Conservation (phyloP, 2,113 vertebrate genomes). For the Puntigrus tetrazona region DNA sequence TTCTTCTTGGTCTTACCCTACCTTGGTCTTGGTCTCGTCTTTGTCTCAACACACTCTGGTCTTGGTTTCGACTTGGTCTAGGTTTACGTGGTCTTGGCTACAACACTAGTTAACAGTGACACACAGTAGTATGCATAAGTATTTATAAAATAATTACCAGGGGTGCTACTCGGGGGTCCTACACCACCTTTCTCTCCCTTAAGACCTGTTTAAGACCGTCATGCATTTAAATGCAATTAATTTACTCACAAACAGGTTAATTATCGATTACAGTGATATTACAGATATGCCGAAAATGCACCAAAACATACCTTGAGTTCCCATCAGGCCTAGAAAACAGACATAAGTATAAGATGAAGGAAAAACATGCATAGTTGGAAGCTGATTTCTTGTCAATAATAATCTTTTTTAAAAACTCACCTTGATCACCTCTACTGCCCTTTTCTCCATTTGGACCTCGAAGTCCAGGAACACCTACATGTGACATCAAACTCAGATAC, state of each 20-base stretch:
- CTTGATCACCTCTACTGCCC: constrained; percentile 39
- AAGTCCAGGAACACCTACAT: constrained; percentile 15
- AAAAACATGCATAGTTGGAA: background rate
- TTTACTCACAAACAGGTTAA: background rate
- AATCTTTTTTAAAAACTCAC: constrained; percentile 12
- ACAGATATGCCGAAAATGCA: no score
- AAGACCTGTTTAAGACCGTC: constrained; percentile 36
- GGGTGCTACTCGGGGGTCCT: background rate
- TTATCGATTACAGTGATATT: background rate
- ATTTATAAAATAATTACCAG: background rate
- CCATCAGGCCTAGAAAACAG: constrained; percentile 22
- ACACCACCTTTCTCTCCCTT: constrained; percentile 34
- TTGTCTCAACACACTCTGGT: no score
- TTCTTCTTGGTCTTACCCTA: no score
- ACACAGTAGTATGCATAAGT: background rate
- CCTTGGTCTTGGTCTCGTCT: no score
- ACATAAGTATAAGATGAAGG: background rate
- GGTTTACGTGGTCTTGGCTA: background rate
- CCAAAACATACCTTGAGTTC: constrained; percentile 34
- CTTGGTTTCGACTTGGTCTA: no score
- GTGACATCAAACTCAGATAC: background rate
- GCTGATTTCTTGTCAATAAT: background rate
- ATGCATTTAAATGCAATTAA: background rate
- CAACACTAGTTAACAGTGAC: no score
- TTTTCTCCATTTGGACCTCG: background rate